Percentiles rank a stretch among this genome's conserved stretches.
These are phyloP conservation scores for Ptilorrhoa leucosticta DNA, from an alignment of 2,113 vertebrate genomes.

Conservation along the genomic window DNA sequence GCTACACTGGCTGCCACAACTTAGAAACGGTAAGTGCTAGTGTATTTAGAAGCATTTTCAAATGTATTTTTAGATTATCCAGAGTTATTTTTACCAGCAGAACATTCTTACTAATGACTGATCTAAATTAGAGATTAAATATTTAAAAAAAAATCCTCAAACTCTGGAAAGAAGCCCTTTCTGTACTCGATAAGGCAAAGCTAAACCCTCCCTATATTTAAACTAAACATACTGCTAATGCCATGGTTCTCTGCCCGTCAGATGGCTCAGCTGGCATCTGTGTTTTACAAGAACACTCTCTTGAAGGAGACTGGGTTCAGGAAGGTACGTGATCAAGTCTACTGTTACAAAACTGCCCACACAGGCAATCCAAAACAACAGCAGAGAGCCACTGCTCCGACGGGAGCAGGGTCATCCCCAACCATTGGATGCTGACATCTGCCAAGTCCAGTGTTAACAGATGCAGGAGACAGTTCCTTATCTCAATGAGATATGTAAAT, in stretches of 20 bases:
- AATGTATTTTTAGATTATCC: background rate
- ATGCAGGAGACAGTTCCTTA: background rate
- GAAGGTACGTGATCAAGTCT: background rate
- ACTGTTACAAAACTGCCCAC: background rate
- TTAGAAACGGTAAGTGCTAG: background rate
- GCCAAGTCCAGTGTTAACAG: background rate
- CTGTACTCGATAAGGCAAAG: background rate
- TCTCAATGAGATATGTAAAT: background rate
- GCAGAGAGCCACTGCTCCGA: background rate
- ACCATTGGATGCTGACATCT: rapidly evolving
- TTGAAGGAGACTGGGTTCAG: background rate
- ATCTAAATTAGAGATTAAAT: background rate
- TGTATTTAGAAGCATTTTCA: background rate
- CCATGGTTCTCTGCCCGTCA: background rate
- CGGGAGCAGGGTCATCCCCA: background rate
- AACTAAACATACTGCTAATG: background rate
- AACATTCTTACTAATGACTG: background rate
- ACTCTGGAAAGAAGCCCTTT: background rate
- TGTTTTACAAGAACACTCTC: background rate
- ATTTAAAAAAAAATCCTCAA: background rate
- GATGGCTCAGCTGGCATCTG: background rate
- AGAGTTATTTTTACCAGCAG: background rate
- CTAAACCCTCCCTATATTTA: background rate
- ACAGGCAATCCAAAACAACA: rapidly evolving
- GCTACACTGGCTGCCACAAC: background rate